Percentiles rank a stretch among this genome's conserved stretches.
These are phyloP conservation scores for Nothoprocta pentlandii DNA, from an alignment of 2,113 vertebrate species.

Conservation along the genomic window DNA sequence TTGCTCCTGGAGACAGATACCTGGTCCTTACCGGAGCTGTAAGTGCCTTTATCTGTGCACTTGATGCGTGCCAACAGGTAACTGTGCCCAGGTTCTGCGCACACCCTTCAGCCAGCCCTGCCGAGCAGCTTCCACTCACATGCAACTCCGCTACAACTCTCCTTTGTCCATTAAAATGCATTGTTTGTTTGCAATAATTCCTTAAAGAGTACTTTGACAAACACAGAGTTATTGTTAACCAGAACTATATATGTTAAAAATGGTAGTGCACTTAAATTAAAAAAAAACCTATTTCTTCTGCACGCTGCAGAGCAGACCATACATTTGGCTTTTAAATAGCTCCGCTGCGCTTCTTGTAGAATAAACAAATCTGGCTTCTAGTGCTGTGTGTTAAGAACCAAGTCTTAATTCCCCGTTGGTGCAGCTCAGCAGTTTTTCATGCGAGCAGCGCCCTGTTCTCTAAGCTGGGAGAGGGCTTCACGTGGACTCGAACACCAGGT, in stretches of 20 bases:
- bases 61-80: fast-evolving
- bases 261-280: background rate
- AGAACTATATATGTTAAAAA: fast-evolving
- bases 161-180: background rate
- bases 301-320: background rate
- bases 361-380: background rate
- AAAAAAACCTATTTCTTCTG: background rate
- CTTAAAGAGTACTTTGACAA: background rate
- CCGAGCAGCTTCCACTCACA: fast-evolving
- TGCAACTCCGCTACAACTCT: background rate
- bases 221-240: background rate
- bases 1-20: fast-evolving
- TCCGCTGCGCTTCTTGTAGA: background rate
- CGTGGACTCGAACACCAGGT: background rate
- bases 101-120: fast-evolving
- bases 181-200: background rate
- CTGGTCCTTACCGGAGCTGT: background rate
- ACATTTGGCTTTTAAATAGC: background rate
- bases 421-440: background rate
- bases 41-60: background rate
- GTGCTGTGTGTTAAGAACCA: background rate
- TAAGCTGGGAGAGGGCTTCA: fast-evolving
- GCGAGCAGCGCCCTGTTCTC: background rate
- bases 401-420: background rate
- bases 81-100: background rate